Conservation (phyloP, 2,797 vertebrate species). For the Urocyon cinereoargenteus region DNA sequence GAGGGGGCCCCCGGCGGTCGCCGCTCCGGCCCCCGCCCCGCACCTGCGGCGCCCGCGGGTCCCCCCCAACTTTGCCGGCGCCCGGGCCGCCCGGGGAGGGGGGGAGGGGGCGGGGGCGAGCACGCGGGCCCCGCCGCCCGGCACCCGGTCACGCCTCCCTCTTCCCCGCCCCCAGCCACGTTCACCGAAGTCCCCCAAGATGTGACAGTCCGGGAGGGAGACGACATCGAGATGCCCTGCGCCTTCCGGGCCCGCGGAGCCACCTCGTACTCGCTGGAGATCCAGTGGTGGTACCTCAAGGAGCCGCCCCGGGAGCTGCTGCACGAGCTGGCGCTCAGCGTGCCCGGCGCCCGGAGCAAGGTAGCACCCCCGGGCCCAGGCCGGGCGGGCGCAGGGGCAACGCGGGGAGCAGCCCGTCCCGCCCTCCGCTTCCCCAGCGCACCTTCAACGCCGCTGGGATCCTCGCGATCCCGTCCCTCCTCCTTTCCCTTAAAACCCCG, state of each 20-base stretch:
- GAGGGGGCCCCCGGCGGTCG: no score
- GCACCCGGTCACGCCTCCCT: slow-evolving; percentile 79
- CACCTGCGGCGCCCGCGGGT: no score
- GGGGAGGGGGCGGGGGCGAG: no score
- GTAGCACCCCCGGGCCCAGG: no score
- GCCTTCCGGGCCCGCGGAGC: slow-evolving; percentile 94
- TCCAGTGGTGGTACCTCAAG: slow-evolving; percentile 98
- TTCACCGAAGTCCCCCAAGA: slow-evolving; percentile 97
- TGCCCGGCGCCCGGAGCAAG: slow-evolving; percentile 92
- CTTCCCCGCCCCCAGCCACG: slow-evolving; percentile 88
- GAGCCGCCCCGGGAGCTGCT: slow-evolving; percentile 91
- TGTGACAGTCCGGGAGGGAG: slow-evolving; percentile 95
- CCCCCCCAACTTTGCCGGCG: slow-evolving; percentile 25
- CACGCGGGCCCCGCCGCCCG: background rate
- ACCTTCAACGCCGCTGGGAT: background rate
- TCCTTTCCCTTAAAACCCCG: background rate
- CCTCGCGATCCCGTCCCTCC: background rate
- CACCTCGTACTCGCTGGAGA: slow-evolving; percentile 95
- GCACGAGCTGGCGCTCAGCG: slow-evolving; percentile 92
- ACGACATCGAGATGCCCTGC: slow-evolving; percentile 98
- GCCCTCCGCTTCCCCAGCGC: background rate
- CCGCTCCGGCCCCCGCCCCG: no score
- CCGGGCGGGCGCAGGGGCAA: background rate
- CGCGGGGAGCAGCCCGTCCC: background rate
- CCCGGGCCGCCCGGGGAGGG: background rate